Evolutionary conservation across 2,113 vertebrate genomes (phyloP).

Genomic region (Pseudorasbora parva): DNA sequence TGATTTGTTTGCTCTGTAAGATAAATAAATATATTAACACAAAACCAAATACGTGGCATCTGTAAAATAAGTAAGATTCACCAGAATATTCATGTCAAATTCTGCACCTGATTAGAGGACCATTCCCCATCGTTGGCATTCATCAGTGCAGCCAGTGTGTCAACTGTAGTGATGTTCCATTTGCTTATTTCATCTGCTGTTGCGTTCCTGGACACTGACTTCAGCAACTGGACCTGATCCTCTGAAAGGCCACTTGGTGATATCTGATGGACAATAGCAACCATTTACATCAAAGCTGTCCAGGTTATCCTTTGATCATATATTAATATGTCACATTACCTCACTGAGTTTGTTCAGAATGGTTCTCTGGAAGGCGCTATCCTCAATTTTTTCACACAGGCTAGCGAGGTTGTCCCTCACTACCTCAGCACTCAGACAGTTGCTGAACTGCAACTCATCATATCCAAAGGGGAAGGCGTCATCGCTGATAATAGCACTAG

Average conservation of each 20-base stretch:
- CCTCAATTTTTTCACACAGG: conserved; percentile 56
- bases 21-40: neutral
- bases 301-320: neutral
- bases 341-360: conserved; percentile 56
- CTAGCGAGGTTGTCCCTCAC: conserved; percentile 52
- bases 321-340: conserved; percentile 44
- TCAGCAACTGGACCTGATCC: conserved; percentile 51
- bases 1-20: conserved; percentile 66
- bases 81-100: neutral
- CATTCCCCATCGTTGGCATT: conserved; percentile 50
- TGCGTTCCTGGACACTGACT: conserved; percentile 49
- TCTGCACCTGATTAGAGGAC: conserved; percentile 48
- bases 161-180: conserved; percentile 59
- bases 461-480: conserved; percentile 53
- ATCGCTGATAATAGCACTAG: conserved; percentile 39
- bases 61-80: neutral
- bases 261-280: conserved; percentile 43
- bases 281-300: conserved; percentile 8
- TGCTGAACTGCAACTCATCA: conserved; percentile 33
- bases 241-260: conserved; percentile 53
- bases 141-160: conserved; percentile 60
- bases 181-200: conserved; percentile 50
- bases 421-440: conserved; percentile 43
- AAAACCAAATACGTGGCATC: neutral
- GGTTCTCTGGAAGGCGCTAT: conserved; percentile 25